Base-by-base conservation (phyloP, 2,113 vertebrate genomes). In the Varanus salvator region DNA sequence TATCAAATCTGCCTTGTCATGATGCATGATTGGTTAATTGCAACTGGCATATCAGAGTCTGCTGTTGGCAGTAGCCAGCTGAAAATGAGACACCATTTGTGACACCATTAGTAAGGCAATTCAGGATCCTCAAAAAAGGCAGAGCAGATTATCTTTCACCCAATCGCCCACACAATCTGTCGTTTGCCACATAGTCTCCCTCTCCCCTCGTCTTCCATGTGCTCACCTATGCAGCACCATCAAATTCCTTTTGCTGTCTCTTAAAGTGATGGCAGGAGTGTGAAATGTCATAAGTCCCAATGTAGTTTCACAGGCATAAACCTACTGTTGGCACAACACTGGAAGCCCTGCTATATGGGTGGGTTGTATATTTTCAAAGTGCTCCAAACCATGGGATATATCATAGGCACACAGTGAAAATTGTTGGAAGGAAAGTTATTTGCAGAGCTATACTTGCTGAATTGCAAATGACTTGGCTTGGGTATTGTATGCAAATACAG, bases 11-110 rank as follows among this genome's bases (percentile, higher is more conserved):
- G 86, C 44, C 25, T 6, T 85, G 34, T 87, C 85, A n/a, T 82
- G 86, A 75, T 0, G 86, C 85, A n/a, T 82, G 86, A 75, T 0
- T 92, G 93, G 92, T 92, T 87, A 78, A 91, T 93, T 92, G 14
- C 60, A 85, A 2, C 14, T 91, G 9, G 72, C 0, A 9, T 87
- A 95, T 91, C 68, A 90, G 80, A 90, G 57, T 75, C 60, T 52
- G 6, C 74, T 90, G 27, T 85, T 93, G 86, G 89, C 69, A 88
- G 38, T 0, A 27, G 2, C 54, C 90, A 72, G 8, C 78, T 85
- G 87, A 90, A 94, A 94, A 92, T 34, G 0, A 21, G 6, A 50
- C 38, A 54, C 15, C 69, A 9, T 86, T 93, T 93, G 38, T 90
- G 90, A 91, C 91, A 93, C 81, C 89, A 44, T 74, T 88, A 76